phyloP scores from a whole-genome alignment of 2,113 vertebrate genomes.

The Python bivittatus region DNA sequence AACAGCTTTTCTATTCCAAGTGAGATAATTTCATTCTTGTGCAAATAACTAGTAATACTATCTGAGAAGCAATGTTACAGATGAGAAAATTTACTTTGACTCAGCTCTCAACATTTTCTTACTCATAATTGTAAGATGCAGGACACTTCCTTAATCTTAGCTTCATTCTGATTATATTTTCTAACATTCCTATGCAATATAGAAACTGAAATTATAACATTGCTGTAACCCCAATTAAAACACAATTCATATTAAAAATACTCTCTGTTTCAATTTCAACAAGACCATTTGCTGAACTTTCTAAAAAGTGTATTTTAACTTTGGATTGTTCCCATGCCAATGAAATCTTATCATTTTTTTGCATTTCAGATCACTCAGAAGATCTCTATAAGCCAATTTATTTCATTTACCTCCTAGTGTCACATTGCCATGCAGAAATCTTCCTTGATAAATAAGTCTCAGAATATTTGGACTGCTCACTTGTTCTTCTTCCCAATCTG shows the following conservation, averaged over 20 bases:
- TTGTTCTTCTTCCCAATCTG: slow-evolving; percentile 98
- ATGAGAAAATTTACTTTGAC: slow-evolving; percentile 54
- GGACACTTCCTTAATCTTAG: slow-evolving; percentile 15
- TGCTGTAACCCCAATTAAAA: not conserved
- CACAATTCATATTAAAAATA: not conserved
- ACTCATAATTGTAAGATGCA: slow-evolving; percentile 23
- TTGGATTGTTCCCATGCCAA: not conserved
- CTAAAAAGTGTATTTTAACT: not conserved
- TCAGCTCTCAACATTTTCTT: slow-evolving; percentile 43
- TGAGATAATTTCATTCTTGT: slow-evolving; percentile 46
- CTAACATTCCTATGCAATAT: not conserved
- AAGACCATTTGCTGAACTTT: not conserved
- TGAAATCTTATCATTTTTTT: not conserved
- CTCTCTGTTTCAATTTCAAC: not conserved
- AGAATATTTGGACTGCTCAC: slow-evolving; percentile 98
- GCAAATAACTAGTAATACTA: slow-evolving; percentile 37
- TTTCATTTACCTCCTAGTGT: slow-evolving; percentile 92
- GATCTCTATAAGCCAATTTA: not conserved
- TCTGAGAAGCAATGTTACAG: slow-evolving; percentile 52
- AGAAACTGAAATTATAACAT: slow-evolving; percentile 5
- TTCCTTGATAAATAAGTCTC: slow-evolving; percentile 97
- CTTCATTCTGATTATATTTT: not conserved
- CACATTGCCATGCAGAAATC: slow-evolving; percentile 98
- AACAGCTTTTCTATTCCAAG: slow-evolving; percentile 53
- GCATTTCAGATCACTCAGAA: not conserved